Base-by-base conservation (phyloP, 1,140 invertebrate species). In the honey bee (Apis mellifera) region DNA sequence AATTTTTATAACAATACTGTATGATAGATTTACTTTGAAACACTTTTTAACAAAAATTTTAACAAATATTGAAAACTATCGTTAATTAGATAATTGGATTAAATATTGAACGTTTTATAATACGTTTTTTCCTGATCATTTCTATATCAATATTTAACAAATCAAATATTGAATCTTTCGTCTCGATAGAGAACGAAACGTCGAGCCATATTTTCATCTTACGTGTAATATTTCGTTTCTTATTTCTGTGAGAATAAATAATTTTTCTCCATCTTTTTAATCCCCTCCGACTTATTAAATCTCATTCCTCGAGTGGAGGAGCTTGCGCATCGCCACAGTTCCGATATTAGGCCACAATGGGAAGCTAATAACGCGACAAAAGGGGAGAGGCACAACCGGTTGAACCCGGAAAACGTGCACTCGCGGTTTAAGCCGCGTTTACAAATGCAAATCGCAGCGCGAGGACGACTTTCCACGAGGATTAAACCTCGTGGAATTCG, bases 341-440 rank as follows among this genome's bases (percentile, higher is more conserved):
- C 84, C 23, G 71, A 84, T 86, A 84, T 86, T 75, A 55, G 64
- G n/a, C 52, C 55, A 91, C 90, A 90, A 90, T 90, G 78, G 86
- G 80, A 52, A 84, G 81, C 88, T 90, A 89, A 90, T 90, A 89
- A 86, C 69, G 80, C 50, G 72, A 89, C 80, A 88, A 90, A 86
- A 82, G 80, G 80, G 60, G 84, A 70, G 60, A 69, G 70, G 62
- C 48, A 79, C 71, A 90, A 89, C 86, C 82, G 87, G 80, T 86
- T 84, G 86, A 92, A 90, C 90, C 90, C 90, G 91, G 91, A 92
- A 92, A 91, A 92, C 81, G 84, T 77, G 83, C 68, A 60, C 66
- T 79, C 78, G 82, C 82, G 84, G 85, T 85, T 89, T 89, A 87
- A 88, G 83, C 87, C 78, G 78, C 84, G 83, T 90, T 91, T 89